Base-by-base conservation (phyloP, 2,797 vertebrate genomes). In the Phrynocephalus vlangalii region DNA sequence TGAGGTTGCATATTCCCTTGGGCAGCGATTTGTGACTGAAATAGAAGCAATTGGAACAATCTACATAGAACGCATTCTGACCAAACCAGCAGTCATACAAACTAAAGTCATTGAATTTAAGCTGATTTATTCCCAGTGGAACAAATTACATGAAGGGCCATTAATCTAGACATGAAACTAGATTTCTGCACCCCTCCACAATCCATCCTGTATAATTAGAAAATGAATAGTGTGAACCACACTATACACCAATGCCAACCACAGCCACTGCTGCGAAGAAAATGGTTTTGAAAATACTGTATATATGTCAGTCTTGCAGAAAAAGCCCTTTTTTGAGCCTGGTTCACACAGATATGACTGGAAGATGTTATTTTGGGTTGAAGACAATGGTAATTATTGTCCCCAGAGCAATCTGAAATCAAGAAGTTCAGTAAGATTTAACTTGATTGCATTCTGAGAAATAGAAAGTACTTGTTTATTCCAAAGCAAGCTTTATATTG, bases 21-120 rank as follows among this genome's bases (percentile, higher is more conserved):
- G 48, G 67, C 44, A 71, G 28, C 30, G 10, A 71, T 72, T 83
- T 83, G n/a, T 83, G 48, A 83, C n/a, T 72, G 72, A 83, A 83
- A 83, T 56, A 72, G 68, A 83, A 71, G 68, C 44, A 68, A n/a
- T n/a, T 26, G 48, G 26, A 70, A 26, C 48, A 56, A 33, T 72
- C 20, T 20, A n/a, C 70, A 33, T 50, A 83, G n/a, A 72, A 71
- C 5, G 22, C 28, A n/a, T 72, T 72, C 68, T 52, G 18, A n/a
- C 82, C 10, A 83, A 72, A 18, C 28, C 68, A 81, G 22, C 22
- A 66, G 10, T 52, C 28, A 56, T 83, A 71, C 72, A 20, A 72
- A 33, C 68, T 33, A 30, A 52, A 83, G 68, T 56, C 28, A 72
- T 24, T 56, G n/a, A 28, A 56, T 56, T 72, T 52, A 56, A 30